These are phyloP conservation scores for Dolichopus griseipennis DNA, from an alignment of 2,888 invertebrate genomes.

Conservation along the genomic window DNA sequence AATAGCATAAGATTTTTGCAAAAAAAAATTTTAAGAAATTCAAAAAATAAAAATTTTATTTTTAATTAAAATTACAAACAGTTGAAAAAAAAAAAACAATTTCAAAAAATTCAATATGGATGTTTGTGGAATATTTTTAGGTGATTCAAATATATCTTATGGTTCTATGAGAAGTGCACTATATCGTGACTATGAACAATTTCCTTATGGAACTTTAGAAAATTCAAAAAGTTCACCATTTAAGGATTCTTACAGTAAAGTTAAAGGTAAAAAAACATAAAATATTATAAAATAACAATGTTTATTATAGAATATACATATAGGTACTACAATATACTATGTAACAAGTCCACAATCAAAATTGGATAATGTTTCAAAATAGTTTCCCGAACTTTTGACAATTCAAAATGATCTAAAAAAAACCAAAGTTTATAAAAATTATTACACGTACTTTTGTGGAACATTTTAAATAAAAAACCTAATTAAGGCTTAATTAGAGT, in stretches of 20 bases:
- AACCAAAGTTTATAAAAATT: no score
- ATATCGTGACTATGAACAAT: conserved; percentile 48
- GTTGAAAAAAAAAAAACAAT: conserved; percentile 12
- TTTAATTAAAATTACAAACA: no score
- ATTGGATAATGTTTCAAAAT: no score
- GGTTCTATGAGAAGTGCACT: conserved; percentile 44
- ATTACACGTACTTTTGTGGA: no score
- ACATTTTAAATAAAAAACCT: no score
- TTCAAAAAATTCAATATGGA: conserved; percentile 41
- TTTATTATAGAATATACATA: no score
- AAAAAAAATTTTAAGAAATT: conserved; percentile 4
- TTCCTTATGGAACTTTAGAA: conserved; percentile 42
- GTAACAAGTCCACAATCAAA: no score
- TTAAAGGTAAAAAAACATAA: conserved; percentile 34
- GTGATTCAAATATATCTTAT: conserved; percentile 47
- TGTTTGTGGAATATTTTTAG: conserved; percentile 47
- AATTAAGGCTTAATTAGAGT: no score
- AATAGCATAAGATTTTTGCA: background rate
- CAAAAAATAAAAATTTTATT: conserved; percentile 10
- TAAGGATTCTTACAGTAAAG: conserved; percentile 40
- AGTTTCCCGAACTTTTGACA: no score
- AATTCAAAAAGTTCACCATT: conserved; percentile 27
- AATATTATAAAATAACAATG: no score
- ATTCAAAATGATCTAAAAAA: no score
- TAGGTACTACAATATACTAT: no score